These are phyloP conservation scores for Arctia plantaginis DNA, from an alignment of 2,888 invertebrate species.

Conservation along the genomic window DNA sequence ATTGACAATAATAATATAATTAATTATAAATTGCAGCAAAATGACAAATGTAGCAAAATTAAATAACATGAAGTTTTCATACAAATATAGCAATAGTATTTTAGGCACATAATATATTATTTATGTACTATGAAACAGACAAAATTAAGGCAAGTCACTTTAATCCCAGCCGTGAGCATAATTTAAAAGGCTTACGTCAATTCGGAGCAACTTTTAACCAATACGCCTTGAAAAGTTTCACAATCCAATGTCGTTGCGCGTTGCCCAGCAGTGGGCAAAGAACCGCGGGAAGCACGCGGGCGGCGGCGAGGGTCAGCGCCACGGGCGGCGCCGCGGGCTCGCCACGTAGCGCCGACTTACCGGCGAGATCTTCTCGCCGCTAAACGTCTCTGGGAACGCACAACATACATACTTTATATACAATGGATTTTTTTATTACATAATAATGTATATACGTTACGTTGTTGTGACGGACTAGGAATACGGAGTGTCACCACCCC, in stretches of 20 bases:
- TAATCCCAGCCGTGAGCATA: not conserved
- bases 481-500: no score
- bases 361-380: constrained; percentile 58
- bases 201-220: not conserved
- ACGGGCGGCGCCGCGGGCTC: constrained; percentile 76
- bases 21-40: not conserved
- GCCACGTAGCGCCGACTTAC: constrained; percentile 61
- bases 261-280: constrained; percentile 64
- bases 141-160: not conserved
- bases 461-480: no score
- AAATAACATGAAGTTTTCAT: not conserved
- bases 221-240: constrained; percentile 20
- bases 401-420: not conserved
- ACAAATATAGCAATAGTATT: not conserved
- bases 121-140: not conserved
- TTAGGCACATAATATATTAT: not conserved
- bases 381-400: constrained; percentile 73
- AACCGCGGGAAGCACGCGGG: constrained; percentile 59
- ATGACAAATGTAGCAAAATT: not conserved
- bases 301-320: constrained; percentile 74
- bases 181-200: not conserved
- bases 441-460: no score
- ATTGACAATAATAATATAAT: not conserved
- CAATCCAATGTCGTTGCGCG: constrained; percentile 34
- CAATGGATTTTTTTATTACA: not conserved